Base-by-base conservation (phyloP, 2,888 invertebrate species). In the Stictocephala bisonia region DNA sequence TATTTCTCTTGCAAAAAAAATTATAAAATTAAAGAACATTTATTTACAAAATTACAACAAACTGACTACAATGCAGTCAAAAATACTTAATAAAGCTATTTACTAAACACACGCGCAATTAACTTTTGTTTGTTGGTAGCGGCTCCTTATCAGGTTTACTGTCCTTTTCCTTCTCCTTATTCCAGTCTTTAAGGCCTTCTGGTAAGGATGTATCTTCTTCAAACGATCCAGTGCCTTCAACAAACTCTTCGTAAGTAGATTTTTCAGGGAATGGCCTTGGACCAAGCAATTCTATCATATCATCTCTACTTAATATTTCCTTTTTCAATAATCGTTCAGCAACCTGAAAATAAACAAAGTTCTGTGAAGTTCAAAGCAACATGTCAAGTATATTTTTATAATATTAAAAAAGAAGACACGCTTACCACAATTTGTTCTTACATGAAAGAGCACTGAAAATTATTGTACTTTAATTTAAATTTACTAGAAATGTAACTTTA, bases 201-300 rank as follows among this genome's bases (percentile, higher is more conserved):
- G 99, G 99, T 79, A 99, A 87, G 0, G 90, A 85, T 0, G 97
- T 97, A 81, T 99, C 95, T 85, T 99, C 99, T 77, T 99, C 99
- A 80, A 99, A 90, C 0, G 98, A 97, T 1, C 99, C 99, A 0
- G 97, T 97, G 1, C 97, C 97, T 85, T 97, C 98, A 0, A 99
- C 99, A 85, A 99, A 99, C 83, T 99, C 95, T 84, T 99, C 99
- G 82, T 99, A 99, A 9, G 99, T 99, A 13, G 98, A 97, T 86
- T 99, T 99, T 85, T 99, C 99, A 11, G 93, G 93, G 89, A 99
- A 99, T 0, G 99, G 99, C 79, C 99, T 87, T 26, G 90, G 88
- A 0, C 99, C 99, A 56, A 99, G 86, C 35, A 99, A 85, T 83
- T 98, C 97, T 76, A 99, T 94, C 97, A 99, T 97, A 82, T 99